Base-by-base conservation (phyloP, 1,140 invertebrate species). In the Drosophila ohnishii region DNA sequence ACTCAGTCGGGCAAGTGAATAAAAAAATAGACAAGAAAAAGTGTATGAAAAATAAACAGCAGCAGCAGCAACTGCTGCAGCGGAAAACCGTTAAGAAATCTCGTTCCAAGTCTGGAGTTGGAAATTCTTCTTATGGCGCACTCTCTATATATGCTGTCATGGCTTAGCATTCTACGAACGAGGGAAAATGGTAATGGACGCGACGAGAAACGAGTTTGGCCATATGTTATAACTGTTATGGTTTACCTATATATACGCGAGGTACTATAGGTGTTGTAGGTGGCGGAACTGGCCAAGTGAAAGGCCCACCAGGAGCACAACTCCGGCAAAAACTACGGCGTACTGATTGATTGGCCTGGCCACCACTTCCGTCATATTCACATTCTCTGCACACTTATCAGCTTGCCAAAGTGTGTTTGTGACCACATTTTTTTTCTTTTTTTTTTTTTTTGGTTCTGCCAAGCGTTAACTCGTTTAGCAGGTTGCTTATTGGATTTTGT, bases 11-110 rank as follows among this genome's bases (percentile, higher is more conserved):
- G 71, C 77, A 80, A 84, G 81, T 57, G 51, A 48, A 44, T n/a
- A 45, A 61, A 28, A 59, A 28, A 55, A 14, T 28, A 30, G 19
- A 7, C 13, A 28, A 35, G 32, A 60, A 59, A 60, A 34, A 48
- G 51, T 55, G 25, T 55, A 55, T 37, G 22, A 64, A 67, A 67
- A 65, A 35, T 16, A 44, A 44, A 14, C 65, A 65, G 62, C 65
- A 30, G 37, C 32, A 39, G 58, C 65, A 22, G 39, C 25, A 30
- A 53, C 34, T 30, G 59, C 59, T n/a, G 48, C 67, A 70, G 51
- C 66, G 69, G 42, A 81, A 81, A 85, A 85, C 81, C 81, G 81
- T 85, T 85, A 85, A 85, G 81, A 85, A 85, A 85, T 85, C 81
- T 85, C 64, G 81, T 85, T 85, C 72, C 66, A 48, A 58, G 57